Evolutionary conservation across 2,113 vertebrate genomes (phyloP).

Genomic region (Anseranas semipalmata): DNA sequence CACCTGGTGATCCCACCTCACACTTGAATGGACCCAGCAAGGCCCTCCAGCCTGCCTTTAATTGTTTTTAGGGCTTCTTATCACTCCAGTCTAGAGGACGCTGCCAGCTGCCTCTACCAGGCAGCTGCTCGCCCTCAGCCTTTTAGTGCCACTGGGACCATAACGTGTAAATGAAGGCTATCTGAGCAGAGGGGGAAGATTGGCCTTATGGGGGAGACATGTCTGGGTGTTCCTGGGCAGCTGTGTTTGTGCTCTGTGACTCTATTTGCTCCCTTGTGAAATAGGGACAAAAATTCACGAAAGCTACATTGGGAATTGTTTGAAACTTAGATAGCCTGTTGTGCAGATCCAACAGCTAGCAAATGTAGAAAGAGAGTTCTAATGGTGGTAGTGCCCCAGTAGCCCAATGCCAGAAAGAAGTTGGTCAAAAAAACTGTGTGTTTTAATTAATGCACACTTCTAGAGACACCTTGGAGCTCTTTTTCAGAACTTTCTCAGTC

Average conservation of each 20-base stretch:
- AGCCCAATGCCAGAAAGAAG: background rate
- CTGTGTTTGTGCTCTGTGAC: background rate
- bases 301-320: background rate
- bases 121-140: background rate
- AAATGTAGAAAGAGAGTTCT: background rate
- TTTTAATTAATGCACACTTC: background rate
- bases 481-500: background rate
- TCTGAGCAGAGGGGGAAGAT: background rate
- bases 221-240: background rate
- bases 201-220: background rate
- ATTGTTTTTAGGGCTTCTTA: background rate
- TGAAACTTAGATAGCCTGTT: background rate
- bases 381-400: background rate
- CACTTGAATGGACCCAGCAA: background rate
- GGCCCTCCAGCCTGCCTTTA: background rate
- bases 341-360: background rate
- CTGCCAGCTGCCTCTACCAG: background rate
- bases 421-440: background rate
- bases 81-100: background rate
- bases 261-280: background rate
- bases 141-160: background rate
- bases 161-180: background rate
- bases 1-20: background rate
- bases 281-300: accelerated
- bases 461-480: background rate